A percentile compares a stretch with the other conserved stretches of the same genome.
Conservation (phyloP, 2,888 invertebrate genomes). For the Nomada lathburiana region DNA sequence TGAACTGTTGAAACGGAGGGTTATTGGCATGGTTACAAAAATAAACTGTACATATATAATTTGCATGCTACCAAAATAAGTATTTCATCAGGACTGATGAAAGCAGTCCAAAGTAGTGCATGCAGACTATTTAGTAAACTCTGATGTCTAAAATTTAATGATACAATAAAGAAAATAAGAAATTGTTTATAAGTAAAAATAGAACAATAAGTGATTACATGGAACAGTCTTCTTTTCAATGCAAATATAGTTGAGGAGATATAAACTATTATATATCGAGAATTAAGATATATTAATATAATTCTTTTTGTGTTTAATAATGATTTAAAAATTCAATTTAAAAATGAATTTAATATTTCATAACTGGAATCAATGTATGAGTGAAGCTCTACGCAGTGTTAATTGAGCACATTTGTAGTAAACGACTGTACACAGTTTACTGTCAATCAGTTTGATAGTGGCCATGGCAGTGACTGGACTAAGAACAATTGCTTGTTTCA, state of each 20-base stretch:
- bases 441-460: conserved; percentile 62
- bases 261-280: not conserved
- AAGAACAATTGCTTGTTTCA: conserved; percentile 54
- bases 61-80: conserved; percentile 63
- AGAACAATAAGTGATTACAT: not conserved
- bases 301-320: conserved; percentile 5
- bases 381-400: conserved; percentile 41
- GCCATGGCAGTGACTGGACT: conserved; percentile 66
- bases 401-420: conserved; percentile 57
- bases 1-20: conserved; percentile 14
- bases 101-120: conserved; percentile 41
- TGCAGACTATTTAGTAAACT: not conserved
- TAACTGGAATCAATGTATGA: conserved; percentile 41
- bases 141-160: conserved; percentile 1
- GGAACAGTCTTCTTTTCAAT: not conserved
- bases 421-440: conserved; percentile 50
- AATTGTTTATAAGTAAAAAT: not conserved
- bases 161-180: not conserved
- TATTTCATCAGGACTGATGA: conserved; percentile 64
- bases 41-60: conserved; percentile 59
- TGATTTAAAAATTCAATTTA: no score
- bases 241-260: not conserved
- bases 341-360: conserved; percentile 21
- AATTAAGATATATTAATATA: not conserved
- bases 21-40: conserved; percentile 69